These are phyloP conservation scores for Tinea trinotella DNA, from an alignment of 2,888 invertebrate genomes.

Conservation along the genomic window DNA sequence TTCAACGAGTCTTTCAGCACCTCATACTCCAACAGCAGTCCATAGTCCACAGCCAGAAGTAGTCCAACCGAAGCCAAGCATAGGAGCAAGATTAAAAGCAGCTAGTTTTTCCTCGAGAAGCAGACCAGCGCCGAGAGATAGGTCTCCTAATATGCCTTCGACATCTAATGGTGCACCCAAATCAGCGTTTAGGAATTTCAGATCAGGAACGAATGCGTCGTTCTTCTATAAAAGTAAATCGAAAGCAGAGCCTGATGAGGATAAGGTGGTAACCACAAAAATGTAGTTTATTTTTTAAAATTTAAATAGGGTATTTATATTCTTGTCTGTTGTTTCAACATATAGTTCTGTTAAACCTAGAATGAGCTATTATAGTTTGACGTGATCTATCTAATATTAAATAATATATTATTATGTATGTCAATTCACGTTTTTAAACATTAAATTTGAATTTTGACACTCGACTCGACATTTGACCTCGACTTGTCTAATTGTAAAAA, in stretches of 20 bases:
- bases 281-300: too few relatives aligned
- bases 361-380: too few relatives aligned
- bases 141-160: constrained; percentile 35
- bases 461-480: too few relatives aligned
- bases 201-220: constrained; percentile 53
- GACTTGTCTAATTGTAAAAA: too few relatives aligned
- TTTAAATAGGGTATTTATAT: too few relatives aligned
- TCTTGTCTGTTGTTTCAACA: too few relatives aligned
- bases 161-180: constrained; percentile 27
- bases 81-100: constrained; percentile 41
- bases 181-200: constrained; percentile 40
- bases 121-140: constrained; percentile 36
- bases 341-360: too few relatives aligned
- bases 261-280: constrained; percentile 45
- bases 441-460: too few relatives aligned
- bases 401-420: too few relatives aligned
- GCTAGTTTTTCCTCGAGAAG: constrained; percentile 53
- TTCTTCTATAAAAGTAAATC: constrained; percentile 36
- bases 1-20: constrained; percentile 43
- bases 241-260: constrained; percentile 33
- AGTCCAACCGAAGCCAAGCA: constrained; percentile 19
- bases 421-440: too few relatives aligned
- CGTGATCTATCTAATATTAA: too few relatives aligned
- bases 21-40: constrained; percentile 56
- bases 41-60: constrained; percentile 29